Percentiles rank a stretch among this genome's conserved stretches.
Conservation (phyloP, 53 echinoderm and acorn worm genomes). For the Paelopatides confundens region DNA sequence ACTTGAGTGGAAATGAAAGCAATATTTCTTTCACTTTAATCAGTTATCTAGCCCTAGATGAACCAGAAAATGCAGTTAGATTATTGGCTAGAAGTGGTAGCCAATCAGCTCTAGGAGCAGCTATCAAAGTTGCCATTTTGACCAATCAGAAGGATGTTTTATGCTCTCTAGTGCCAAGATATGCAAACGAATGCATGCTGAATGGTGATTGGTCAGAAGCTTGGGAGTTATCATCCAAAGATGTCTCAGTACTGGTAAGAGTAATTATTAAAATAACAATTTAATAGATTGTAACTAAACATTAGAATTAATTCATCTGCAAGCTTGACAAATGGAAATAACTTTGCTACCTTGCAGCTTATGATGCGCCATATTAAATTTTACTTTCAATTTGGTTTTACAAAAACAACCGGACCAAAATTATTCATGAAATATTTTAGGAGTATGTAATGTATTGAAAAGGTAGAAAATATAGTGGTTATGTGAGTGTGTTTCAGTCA, state of each 20-base stretch:
- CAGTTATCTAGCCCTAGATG: slow-evolving; percentile 79
- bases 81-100: slow-evolving; percentile 82
- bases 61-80: slow-evolving; percentile 78
- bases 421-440: too few species aligned
- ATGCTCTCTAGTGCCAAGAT: slow-evolving; percentile 72
- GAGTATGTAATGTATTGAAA: too few species aligned
- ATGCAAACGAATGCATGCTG: slow-evolving; percentile 73
- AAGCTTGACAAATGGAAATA: too few species aligned
- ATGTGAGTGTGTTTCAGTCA: too few species aligned
- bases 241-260: slow-evolving; percentile 68
- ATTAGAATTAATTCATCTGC: too few species aligned
- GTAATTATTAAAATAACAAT: too few species aligned
- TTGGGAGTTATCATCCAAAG: slow-evolving; percentile 53
- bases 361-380: too few species aligned
- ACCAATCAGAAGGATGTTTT: slow-evolving; percentile 72
- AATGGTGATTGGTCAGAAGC: slow-evolving; percentile 79
- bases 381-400: too few species aligned
- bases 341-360: too few species aligned
- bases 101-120: slow-evolving; percentile 69
- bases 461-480: too few species aligned
- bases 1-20: neutral
- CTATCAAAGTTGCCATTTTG: slow-evolving; percentile 78
- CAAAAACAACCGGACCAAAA: too few species aligned
- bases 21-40: neutral
- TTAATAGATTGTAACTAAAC: too few species aligned